phyloP scores from a whole-genome alignment of 1,140 invertebrate genomes.

The Aleiodes sp. region DNA sequence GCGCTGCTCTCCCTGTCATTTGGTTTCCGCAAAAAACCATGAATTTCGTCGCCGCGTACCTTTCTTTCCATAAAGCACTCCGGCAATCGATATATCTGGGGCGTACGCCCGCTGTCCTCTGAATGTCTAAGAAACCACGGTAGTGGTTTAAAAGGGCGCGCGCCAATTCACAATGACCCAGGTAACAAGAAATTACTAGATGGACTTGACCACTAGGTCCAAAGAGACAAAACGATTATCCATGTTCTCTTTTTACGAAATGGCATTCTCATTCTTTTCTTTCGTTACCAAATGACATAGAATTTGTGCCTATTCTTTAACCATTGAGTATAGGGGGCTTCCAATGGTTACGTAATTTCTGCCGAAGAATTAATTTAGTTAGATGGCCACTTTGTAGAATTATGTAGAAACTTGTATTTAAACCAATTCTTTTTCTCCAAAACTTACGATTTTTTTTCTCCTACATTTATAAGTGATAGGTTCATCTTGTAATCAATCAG shows the following conservation, averaged over 20 bases:
- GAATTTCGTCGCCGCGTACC: background rate
- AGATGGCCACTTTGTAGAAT: constrained; percentile 31
- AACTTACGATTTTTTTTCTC: constrained; percentile 14
- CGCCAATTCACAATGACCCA: constrained; percentile 8
- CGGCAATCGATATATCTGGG: constrained; percentile 12
- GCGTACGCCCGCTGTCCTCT: constrained; percentile 13
- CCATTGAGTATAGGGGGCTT: constrained; percentile 40
- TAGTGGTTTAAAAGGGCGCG: background rate
- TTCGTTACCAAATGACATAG: constrained; percentile 56
- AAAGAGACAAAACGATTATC: constrained; percentile 29
- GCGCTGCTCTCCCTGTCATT: background rate
- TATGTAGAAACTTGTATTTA: constrained; percentile 20
- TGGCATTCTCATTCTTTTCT: constrained; percentile 37
- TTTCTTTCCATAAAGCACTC: background rate
- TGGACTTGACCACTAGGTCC: constrained; percentile 22
- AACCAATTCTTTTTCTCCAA: constrained; percentile 25
- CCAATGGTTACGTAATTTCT: constrained; percentile 40
- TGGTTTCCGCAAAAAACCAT: background rate
- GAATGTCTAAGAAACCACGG: background rate
- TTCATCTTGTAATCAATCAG: background rate
- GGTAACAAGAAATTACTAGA: background rate
- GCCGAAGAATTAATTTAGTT: constrained; percentile 47
- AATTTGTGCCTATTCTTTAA: constrained; percentile 39
- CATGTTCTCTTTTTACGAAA: background rate
- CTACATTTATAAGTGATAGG: background rate